Evolutionary conservation across 2,888 invertebrate genomes (phyloP), one percentile per base, ranked within the genome.

Genomic region (Ennomos erosarius): DNA sequence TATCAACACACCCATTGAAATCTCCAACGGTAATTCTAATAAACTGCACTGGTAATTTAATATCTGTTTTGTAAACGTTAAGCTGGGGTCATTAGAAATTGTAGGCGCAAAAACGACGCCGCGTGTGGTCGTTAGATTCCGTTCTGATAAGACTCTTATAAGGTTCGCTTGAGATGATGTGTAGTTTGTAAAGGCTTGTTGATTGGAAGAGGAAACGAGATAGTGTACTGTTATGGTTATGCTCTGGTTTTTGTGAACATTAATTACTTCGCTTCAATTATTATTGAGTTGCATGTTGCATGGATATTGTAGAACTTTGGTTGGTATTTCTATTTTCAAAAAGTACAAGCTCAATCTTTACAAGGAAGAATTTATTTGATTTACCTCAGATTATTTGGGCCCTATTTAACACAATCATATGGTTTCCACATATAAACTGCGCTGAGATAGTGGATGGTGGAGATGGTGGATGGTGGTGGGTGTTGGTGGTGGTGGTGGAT

Each of bases 1-100:
- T 88, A 90, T 88, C 89, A 75, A 69, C 65, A 71, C 76, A 73
- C 76, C 85, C 82, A 88, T 90, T 87, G 84, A 88, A 89, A 84
- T 88, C 79, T 79, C 75, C 70, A 73, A 82, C 75, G 73, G 78
- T 81, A 81, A 81, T 79, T 79, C 79, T 79, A 79, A 79, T 80
- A 78, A 76, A 78, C 75, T 78, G 67, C 68, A 65, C 67, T 58
- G 65, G 71, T 77, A 73, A 76, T 75, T 74, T 70, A 71, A 63
- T 65, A 62, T 62, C 69, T 70, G 71, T 74, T 77, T 75, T 69
- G 69, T 75, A 73, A 73, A 73, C 70, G 69, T 71, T 69, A 49
- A 64, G 59, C 45, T 44, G 64, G 50, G 72, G 71, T 73, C 80
- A 79, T 78, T 79, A 78, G 64, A 77, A 74, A 78, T 76, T 74